phyloP scores from a whole-genome alignment of 2,113 vertebrate genomes.

The Tachuris rubrigastra region DNA sequence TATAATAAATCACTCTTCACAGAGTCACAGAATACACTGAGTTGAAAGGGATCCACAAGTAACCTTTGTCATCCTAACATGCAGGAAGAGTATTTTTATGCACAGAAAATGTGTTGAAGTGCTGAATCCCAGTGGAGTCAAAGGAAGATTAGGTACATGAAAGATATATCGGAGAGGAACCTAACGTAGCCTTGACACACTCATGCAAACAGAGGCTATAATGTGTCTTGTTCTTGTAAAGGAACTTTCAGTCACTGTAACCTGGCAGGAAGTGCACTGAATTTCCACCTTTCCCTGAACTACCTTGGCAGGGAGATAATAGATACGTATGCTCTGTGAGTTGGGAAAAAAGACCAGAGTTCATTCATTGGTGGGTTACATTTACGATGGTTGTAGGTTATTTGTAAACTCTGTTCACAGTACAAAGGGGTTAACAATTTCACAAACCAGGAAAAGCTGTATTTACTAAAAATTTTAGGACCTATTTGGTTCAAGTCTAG shows the following conservation, averaged over 20 bases:
- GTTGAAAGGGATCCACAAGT: neutral
- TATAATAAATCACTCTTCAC: neutral
- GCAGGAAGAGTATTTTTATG: neutral
- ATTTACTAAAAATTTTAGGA: neutral
- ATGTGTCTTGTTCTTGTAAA: neutral
- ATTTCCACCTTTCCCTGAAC: neutral
- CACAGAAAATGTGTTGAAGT: neutral
- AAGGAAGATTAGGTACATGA: neutral
- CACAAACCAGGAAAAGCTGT: neutral
- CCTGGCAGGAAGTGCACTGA: neutral
- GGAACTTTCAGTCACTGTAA: neutral
- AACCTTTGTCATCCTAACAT: neutral
- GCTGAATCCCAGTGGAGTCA: neutral
- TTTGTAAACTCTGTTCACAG: neutral
- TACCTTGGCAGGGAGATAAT: neutral
- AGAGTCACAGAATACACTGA: neutral
- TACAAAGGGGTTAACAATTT: neutral
- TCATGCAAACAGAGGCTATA: neutral
- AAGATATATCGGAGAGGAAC: neutral
- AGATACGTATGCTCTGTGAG: fast-evolving
- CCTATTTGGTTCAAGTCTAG: neutral
- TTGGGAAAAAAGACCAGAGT: neutral
- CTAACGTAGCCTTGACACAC: neutral
- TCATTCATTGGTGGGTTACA: neutral
- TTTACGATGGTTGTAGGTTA: neutral